Base-by-base conservation (phyloP, 2,797 vertebrate species). In the Balearica regulorum region DNA sequence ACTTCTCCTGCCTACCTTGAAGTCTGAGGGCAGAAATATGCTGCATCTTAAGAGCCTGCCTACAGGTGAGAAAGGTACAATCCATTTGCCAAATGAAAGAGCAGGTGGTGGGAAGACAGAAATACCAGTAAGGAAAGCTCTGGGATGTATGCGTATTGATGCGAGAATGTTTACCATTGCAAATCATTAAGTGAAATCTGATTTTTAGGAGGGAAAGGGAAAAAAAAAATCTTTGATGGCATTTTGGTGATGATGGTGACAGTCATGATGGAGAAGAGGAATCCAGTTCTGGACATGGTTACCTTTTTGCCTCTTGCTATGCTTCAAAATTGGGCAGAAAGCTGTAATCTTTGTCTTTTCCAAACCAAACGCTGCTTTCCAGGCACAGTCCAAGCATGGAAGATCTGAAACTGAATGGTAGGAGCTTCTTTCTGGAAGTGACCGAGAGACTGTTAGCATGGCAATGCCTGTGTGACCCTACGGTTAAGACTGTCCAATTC, bases 1-100 rank as follows among this genome's bases (percentile, higher is more conserved):
- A 39, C 15, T 51, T 62, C 10, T 77, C 5, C 28, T 65, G 11
- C 11, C 37, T 53, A 15, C 18, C 8, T 24, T 77, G 31, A 93
- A 84, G n/a, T 66, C 21, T 69, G 70, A 77, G n/a, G 19, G 28
- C 28, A 83, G 35, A 91, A 72, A 26, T 41, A 35, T 1, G 1
- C 16, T 51, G 0, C 16, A 5, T 65, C 31, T 58, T 69, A 72
- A 65, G 15, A 73, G 17, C 29, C 37, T 6, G 0, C 2, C 39
- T 39, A 39, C 12, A 12, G 14, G 48, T 1, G 5, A 26, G 20
- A 83, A 83, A 64, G 35, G 7, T 64, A 25, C 12, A 37, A 3
- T 64, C 12, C 3, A 3, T 89, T 69, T 82, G 33, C 16, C 9
- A 88, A 62, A 70, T 41, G 46, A 44, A 87, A 65, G 51, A 73